Percentiles rank a stretch among this genome's conserved stretches.
Conservation (phyloP, 2,888 invertebrate species). For the Aphidoletes aphidimyza region DNA sequence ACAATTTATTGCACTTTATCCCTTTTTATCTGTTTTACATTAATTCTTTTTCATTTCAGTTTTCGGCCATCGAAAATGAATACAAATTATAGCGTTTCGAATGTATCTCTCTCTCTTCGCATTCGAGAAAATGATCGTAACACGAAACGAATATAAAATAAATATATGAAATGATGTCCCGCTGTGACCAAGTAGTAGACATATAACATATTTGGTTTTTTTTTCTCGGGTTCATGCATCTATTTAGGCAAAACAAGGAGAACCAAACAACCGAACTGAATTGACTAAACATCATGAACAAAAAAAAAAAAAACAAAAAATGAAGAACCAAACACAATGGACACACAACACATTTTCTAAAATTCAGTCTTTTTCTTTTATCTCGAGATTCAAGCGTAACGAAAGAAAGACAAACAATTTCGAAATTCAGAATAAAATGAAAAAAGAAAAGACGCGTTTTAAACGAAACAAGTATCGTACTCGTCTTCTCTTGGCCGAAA, state of each 20-base stretch:
- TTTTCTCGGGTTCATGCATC: not conserved
- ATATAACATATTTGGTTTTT: conserved; percentile 4
- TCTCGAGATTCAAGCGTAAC: conserved; percentile 18
- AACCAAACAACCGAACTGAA: not conserved
- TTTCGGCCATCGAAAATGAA: conserved; percentile 1
- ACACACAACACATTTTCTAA: conserved; percentile 10
- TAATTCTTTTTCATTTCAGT: too few species aligned
- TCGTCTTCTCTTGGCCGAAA: conserved; percentile 5
- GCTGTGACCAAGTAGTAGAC: conserved; percentile 41
- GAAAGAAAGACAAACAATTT: conserved; percentile 36
- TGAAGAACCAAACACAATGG: not conserved
- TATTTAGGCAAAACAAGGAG: conserved; percentile 44
- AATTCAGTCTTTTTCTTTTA: conserved; percentile 12
- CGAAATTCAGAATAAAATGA: not conserved
- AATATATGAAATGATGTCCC: not conserved
- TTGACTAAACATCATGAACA: not conserved
- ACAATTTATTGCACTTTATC: conserved; percentile 29
- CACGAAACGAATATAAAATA: not conserved
- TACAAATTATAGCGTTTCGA: conserved; percentile 18
- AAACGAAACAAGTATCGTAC: not conserved
- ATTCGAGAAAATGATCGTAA: too few species aligned
- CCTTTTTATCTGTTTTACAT: conserved; percentile 23
- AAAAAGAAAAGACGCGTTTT: not conserved
- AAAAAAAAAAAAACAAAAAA: not conserved
- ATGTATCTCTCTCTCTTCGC: too few species aligned